Base-by-base conservation (phyloP, 2,888 invertebrate genomes). In the Cephus spinipes region DNA sequence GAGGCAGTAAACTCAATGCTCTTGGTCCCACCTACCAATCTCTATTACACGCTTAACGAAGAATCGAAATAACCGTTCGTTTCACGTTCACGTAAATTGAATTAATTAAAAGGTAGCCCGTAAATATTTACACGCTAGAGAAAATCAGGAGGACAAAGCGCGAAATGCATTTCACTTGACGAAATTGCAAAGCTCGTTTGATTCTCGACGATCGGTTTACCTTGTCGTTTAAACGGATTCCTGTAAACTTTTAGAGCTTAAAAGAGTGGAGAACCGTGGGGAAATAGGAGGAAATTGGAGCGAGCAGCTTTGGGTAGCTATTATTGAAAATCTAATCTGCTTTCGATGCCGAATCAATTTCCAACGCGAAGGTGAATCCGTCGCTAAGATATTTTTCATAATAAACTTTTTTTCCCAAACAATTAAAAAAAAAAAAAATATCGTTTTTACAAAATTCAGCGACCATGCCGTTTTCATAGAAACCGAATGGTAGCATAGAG, bases 21-120 rank as follows among this genome's bases (percentile, higher is more conserved):
- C 55, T 23, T 23, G 23, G 55, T 55, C 2, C 55, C 9, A 2
- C 55, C 23, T 23, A 55, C 23, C 31, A 55, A 68, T 35, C 69
- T 34, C 73, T 74, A 4, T 71, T 69, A 76, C 36, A n/a, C 32
- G 75, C 78, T 81, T 79, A 79, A 76, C 76, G 74, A 75, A 73
- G 76, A 76, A 80, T 80, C 78, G 78, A 75, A 83, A 77, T 82
- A 76, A 81, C 78, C 78, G 73, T 78, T 36, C 75, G 73, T 36
- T 74, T 31, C 80, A 75, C 68, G 35, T 73, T 68, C 69, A 33
- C 68, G 73, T 76, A 74, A 76, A 78, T 83, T 79, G 79, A 74
- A 81, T 83, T 82, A 83, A 84, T 82, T 81, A 76, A 81, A 68
- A 74, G 36, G 77, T 76, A 33, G 34, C n/a, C 33, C 75, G 23